Evolutionary conservation across 2,888 invertebrate genomes (phyloP).

Genomic region (Myopa tessellatipennis): DNA sequence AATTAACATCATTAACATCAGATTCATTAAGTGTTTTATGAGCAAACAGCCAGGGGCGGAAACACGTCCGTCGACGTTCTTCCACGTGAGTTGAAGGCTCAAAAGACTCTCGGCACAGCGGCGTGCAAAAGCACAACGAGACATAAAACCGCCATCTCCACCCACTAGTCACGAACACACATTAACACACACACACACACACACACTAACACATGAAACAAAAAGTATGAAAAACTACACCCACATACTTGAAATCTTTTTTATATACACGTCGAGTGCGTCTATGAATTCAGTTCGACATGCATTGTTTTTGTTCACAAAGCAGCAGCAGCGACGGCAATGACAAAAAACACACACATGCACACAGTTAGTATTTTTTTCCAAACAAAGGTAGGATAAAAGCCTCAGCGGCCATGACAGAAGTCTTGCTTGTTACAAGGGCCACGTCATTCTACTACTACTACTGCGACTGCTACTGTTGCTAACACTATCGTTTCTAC

Average conservation of each 20-base stretch:
- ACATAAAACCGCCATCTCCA: neutral
- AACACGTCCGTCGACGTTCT: slow-evolving; percentile 31
- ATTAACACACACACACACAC: slow-evolving; percentile 8
- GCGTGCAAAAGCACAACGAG: slow-evolving; percentile 13
- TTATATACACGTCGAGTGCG: too few relatives aligned
- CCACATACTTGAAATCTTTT: neutral
- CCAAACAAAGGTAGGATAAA: slow-evolving; percentile 19
- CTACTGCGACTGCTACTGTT: neutral
- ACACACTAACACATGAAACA: neutral
- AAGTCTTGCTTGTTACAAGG: slow-evolving; percentile 30
- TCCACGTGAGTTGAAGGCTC: slow-evolving; percentile 30
- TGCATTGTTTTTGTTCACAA: slow-evolving; percentile 6
- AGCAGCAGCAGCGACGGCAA: neutral
- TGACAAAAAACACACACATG: neutral
- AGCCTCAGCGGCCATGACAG: slow-evolving; percentile 33
- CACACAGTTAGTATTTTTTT: neutral
- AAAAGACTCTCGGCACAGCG: neutral
- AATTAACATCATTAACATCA: slow-evolving; percentile 42
- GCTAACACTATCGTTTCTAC: neutral
- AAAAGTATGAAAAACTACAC: neutral
- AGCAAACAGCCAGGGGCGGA: slow-evolving; percentile 23
- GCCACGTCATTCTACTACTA: slow-evolving; percentile 25
- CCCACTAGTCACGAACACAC: neutral
- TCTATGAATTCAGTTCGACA: too few relatives aligned
- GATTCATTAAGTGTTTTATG: slow-evolving; percentile 39